Evolutionary conservation across 1,140 invertebrate genomes (phyloP), one percentile per base, ranked within the genome.

Genomic region (Drosophila kikkawai): DNA sequence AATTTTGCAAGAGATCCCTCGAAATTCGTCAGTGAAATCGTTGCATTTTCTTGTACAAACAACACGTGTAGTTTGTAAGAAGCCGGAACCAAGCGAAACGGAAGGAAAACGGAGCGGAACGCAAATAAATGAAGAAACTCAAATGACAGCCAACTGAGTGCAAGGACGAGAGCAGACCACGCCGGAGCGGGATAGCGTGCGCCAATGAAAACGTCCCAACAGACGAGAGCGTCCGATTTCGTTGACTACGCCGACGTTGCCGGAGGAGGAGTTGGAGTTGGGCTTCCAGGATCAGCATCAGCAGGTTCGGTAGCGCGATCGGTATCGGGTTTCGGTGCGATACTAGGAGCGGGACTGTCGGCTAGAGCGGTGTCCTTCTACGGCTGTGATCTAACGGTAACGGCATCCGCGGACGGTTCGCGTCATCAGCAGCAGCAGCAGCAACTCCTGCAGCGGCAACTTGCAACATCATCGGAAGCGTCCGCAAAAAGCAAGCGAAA

Each of bases 131-230:
- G 37, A 48, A 15, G 13, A 61, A 61, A 61, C 39, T 26, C 26
- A 42, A 63, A 75, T 64, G 59, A 37, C 12, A 75, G 32, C 36
- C 39, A 37, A 67, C 37, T 64, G 13, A 64, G 44, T 64, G 50
- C 44, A 32, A 41, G 57, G 50, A 44, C 66, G 57, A 79, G n/a
- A 66, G 51, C 57, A 59, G 57, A 60, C 26, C 57, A 76, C 48
- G 60, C n/a, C 67, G 74, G 64, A 76, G 50, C 66, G 53, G 78
- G 68, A 77, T 85, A 80, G 85, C 70, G 90, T 90, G 82, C 81
- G 86, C 81, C 86, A 88, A 88, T 88, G 85, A 88, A 82, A 88
- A 85, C 85, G 85, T 88, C 85, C 78, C 73, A 84, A 70, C 78
- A 56, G 60, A 60, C 74, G 22, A 83, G 80, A 83, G 74, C 79